Base-by-base conservation (phyloP, 1,140 invertebrate genomes). In the Arctopsyche grandis region DNA sequence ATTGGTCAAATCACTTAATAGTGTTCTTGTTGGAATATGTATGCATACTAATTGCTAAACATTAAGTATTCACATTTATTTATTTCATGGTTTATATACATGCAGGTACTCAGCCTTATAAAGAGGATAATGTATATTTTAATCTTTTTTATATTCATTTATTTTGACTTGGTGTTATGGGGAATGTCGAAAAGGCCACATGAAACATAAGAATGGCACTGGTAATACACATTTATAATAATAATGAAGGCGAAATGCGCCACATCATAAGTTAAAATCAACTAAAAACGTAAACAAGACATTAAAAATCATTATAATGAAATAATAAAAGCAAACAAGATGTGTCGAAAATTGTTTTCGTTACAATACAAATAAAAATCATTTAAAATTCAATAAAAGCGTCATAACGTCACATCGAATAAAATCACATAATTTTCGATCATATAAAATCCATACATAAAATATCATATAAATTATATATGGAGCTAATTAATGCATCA, bases 171-270 rank as follows among this genome's bases (percentile, higher is more conserved):
- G 78, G 81, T 82, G 81, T 80, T 82, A 58, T 76, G 52, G 69
- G 81, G 81, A 82, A 82, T 82, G 81, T 82, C 76, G 79, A 81
- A 75, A 79, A 82, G 81, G 81, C 81, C 81, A 82, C 81, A 26
- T 43, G 76, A 82, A 80, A 58, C 60, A 75, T 43, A 79, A 79
- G 63, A 80, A 80, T 78, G 77, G 81, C 78, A 80, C 78, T 60
- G 60, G 77, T 71, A 46, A n/a, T n/a, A n/a, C n/a, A n/a, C n/a
- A n/a, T n/a, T n/a, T n/a, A n/a, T n/a, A n/a, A 70, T 38, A 70
- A 66, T 52, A 14, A 66, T 26, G 22, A 22, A 66, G 63, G 63
- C 63, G 21, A 26, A 60, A 19, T 19, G 19, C 21, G 56, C 56
- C 9, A 60, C 19, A 19, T 21, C 29, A 63, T 38, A 52, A 48